Evolutionary conservation across 2,888 invertebrate genomes (phyloP).

Genomic region (Timema podura): DNA sequence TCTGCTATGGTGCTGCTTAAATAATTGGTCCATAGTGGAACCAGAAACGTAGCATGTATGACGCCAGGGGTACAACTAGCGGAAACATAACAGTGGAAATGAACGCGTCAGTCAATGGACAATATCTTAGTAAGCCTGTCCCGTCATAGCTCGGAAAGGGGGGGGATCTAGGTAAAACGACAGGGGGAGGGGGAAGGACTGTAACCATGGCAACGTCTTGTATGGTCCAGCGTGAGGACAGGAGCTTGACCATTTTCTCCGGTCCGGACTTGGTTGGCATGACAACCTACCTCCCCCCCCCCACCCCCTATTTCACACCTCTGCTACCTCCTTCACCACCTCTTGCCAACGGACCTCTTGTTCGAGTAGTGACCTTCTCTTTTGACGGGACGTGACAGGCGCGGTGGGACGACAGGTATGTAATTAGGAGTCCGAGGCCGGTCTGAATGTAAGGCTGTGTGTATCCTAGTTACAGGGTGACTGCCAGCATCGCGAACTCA

Average conservation of each 20-base stretch:
- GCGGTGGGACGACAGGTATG: constrained; percentile 8
- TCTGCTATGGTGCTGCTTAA: too few species aligned
- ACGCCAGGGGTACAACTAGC: constrained; percentile 5
- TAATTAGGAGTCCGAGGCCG: constrained; percentile 10
- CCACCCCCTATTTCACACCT: neutral
- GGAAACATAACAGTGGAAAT: neutral
- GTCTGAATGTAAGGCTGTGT: neutral
- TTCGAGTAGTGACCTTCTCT: neutral
- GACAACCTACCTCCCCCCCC: neutral
- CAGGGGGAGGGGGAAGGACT: neutral
- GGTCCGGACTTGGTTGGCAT: neutral
- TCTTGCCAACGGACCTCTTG: neutral
- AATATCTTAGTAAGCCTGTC: constrained; percentile 16
- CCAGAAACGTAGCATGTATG: too few species aligned
- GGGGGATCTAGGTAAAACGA: constrained; percentile 16
- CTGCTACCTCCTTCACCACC: neutral
- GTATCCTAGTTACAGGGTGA: too few species aligned
- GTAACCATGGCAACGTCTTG: constrained; percentile 12
- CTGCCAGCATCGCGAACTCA: too few species aligned
- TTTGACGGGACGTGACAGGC: constrained; percentile 8
- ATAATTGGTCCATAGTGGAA: too few species aligned
- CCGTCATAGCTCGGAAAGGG: too few species aligned
- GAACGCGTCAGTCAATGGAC: constrained; percentile 16
- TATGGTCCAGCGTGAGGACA: neutral
- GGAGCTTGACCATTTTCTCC: neutral